Conservation (phyloP, 2,113 vertebrate species). For the human region DNA sequence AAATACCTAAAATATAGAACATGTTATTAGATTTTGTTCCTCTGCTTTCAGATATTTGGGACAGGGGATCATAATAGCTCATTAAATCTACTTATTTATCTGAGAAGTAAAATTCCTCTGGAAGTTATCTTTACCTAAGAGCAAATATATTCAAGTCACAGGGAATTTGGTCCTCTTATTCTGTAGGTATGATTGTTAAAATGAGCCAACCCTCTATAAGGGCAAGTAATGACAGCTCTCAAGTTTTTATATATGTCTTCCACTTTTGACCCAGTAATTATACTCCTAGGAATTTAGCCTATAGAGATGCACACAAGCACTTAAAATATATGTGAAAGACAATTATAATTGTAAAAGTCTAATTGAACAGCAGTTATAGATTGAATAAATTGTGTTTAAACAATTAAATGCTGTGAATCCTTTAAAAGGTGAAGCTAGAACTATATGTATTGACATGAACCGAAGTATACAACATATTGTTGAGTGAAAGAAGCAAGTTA, state of each 20-base stretch:
- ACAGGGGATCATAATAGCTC: not conserved
- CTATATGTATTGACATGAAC: not conserved
- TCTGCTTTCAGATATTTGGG: not conserved
- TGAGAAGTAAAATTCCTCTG: not conserved
- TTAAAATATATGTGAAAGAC: not conserved
- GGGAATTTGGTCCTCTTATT: not conserved
- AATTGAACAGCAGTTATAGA: not conserved
- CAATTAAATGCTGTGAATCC: not conserved
- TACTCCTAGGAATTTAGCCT: not conserved
- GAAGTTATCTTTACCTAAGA: not conserved
- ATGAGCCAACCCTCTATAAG: not conserved
- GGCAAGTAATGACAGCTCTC: not conserved
- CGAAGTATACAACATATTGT: not conserved
- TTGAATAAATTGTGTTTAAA: not conserved
- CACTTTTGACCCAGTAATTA: not conserved
- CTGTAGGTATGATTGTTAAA: not conserved
- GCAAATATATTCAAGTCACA: not conserved
- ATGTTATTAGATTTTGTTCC: not conserved
- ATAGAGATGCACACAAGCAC: not conserved
- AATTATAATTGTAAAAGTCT: not conserved
- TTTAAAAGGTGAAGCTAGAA: not conserved
- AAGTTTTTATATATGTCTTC: not conserved
- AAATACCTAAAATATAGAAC: constrained; percentile 37
- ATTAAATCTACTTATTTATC: not conserved
- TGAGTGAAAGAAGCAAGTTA: not conserved